Base-by-base conservation (phyloP, 2,797 vertebrate genomes). In the Synaphobranchus kaupii region DNA sequence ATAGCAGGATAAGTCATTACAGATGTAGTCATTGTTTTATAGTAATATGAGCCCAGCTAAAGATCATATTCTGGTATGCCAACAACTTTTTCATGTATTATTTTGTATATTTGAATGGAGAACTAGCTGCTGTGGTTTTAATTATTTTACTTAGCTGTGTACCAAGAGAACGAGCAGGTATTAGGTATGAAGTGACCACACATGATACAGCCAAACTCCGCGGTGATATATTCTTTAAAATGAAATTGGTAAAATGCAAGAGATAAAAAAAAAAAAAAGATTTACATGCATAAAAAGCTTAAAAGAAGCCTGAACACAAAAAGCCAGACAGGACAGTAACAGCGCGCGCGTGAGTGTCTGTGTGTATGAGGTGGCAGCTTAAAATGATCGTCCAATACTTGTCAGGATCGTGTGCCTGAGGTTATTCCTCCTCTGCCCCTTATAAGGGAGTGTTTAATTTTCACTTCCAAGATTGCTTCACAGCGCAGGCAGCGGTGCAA, bases 401-500 rank as follows among this genome's bases (percentile, higher is more conserved):
- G 81, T 82, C 48, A 50, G 60, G 50, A 54, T 20, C 8, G 34
- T 60, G 22, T 10, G 34, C 60, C 60, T 39, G 44, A 28, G 80
- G 60, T 56, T 83, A 31, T 52, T 44, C 60, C 47, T 44, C 60
- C 47, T 80, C 54, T 28, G 63, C 68, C 47, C 83, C 82, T 54
- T 47, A 50, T 84, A 84, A 78, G 66, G 82, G 63, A 28, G 81
- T 84, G 52, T 73, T 87, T 87, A 84, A 84, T 84, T 87, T 87
- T 84, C 66, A 84, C 86, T 76, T 73, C 56, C 52, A 78, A 87
- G 83, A 84, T 63, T 84, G 54, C 68, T 78, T 50, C 54, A 50
- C 25, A 22, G 82, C 25, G 52, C 66, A 34, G 58, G 22, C 56
- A 60, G 48, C 20, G 28, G 39, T 28, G n/a, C 71, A 10, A 84